Percentiles rank a stretch among this genome's conserved stretches.
phyloP scores from a whole-genome alignment of 2,797 vertebrate species.

The Syngnathus rostellatus region DNA sequence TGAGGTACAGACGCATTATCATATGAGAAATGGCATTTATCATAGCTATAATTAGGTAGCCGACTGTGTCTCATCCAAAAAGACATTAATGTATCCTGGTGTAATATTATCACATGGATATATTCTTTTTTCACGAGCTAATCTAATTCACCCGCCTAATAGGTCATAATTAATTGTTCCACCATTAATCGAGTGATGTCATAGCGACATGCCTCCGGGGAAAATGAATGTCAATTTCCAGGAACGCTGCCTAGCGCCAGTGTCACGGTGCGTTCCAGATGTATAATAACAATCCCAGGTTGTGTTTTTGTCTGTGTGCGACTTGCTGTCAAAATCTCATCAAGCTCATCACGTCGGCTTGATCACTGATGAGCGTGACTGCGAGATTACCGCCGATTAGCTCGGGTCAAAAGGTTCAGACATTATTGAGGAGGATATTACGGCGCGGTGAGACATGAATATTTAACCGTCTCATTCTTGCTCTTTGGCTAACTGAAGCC shows the following conservation, averaged over 20 bases:
- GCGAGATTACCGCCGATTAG: constrained; percentile 50
- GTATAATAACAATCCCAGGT: not conserved
- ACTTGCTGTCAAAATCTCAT: constrained; percentile 36
- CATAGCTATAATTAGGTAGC: constrained; percentile 45
- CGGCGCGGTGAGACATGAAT: constrained; percentile 56
- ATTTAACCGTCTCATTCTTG: constrained; percentile 64
- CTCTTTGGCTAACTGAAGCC: constrained; percentile 50
- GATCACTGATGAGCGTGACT: constrained; percentile 34
- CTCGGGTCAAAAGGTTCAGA: constrained; percentile 53
- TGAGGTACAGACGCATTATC: constrained; percentile 30
- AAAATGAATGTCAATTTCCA: constrained; percentile 55
- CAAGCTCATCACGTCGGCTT: constrained; percentile 43
- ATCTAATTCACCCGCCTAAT: constrained; percentile 67
- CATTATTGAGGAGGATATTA: constrained; percentile 62
- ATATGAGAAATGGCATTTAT: constrained; percentile 48
- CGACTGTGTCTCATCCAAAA: constrained; percentile 26
- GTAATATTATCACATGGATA: constrained; percentile 60
- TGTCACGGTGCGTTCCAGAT: not conserved
- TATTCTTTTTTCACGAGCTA: constrained; percentile 50
- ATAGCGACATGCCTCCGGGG: constrained; percentile 46
- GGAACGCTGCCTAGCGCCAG: constrained; percentile 7
- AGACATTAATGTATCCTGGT: constrained; percentile 57
- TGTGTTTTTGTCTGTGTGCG: constrained; percentile 4
- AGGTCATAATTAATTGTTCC: constrained; percentile 67
- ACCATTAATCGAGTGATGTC: constrained; percentile 68